Percentiles rank a stretch among this genome's conserved stretches.
These are phyloP conservation scores for Beris morrisii DNA, from an alignment of 2,888 invertebrate species.

Conservation along the genomic window DNA sequence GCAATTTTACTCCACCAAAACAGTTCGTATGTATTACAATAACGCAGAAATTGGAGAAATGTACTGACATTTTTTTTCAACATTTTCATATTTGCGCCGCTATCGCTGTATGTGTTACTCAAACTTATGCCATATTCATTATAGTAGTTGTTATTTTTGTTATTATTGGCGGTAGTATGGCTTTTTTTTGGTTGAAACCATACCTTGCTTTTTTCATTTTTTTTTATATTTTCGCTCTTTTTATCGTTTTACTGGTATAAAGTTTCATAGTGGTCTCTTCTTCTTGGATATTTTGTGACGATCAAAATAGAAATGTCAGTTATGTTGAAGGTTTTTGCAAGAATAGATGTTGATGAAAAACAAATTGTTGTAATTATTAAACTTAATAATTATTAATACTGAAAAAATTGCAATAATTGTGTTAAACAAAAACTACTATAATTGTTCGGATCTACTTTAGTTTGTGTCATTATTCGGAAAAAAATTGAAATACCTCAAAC, in stretches of 20 bases:
- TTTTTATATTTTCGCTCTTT: constrained; percentile 7
- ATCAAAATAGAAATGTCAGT: constrained; percentile 44
- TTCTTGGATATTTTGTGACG: constrained; percentile 23
- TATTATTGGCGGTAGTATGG: constrained; percentile 28
- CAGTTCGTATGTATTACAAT: too few species aligned
- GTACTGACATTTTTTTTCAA: too few species aligned
- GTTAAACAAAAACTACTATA: too few species aligned
- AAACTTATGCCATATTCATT: constrained; percentile 4
- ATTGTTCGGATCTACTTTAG: too few species aligned
- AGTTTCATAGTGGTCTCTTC: constrained; percentile 22
- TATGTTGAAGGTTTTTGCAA: constrained; percentile 46
- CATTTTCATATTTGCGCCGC: too few species aligned
- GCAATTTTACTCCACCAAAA: constrained; percentile 23
- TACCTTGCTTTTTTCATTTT: constrained; percentile 5
- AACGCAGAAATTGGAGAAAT: too few species aligned
- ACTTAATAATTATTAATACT: not conserved
- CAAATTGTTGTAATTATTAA: constrained; percentile 18
- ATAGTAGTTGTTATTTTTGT: constrained; percentile 30
- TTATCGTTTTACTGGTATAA: constrained; percentile 21
- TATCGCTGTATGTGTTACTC: too few species aligned
- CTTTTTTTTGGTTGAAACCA: constrained; percentile 6
- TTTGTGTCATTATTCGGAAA: too few species aligned
- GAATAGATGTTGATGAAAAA: constrained; percentile 40
- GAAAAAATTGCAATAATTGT: not conserved
- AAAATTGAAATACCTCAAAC: too few species aligned